A percentile compares a stretch with the other conserved stretches of the same genome.
phyloP scores from a whole-genome alignment of 2,888 invertebrate species.

The Vannuccia rotundouncinata region DNA sequence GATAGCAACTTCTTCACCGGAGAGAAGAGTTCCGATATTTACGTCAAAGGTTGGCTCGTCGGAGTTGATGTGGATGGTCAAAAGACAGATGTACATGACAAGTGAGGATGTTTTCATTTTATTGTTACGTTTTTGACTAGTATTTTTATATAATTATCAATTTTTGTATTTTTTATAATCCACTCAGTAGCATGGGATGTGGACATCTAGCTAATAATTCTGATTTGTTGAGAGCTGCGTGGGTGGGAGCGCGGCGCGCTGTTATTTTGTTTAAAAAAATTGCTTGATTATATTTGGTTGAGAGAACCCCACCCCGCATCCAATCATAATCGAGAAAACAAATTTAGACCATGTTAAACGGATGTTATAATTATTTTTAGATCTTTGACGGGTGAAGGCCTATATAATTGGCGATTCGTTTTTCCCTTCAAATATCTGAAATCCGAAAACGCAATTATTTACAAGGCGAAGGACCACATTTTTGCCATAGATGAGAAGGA shows the following conservation, averaged over 20 bases:
- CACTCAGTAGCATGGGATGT: too few species aligned
- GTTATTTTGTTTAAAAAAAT: too few species aligned
- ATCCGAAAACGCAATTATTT: constrained; percentile 66
- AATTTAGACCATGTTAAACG: too few species aligned
- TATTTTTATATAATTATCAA: too few species aligned
- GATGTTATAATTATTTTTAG: constrained; percentile 43
- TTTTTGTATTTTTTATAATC: too few species aligned
- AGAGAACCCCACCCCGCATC: too few species aligned
- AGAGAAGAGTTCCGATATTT: constrained; percentile 40
- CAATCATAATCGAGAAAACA: too few species aligned
- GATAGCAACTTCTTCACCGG: constrained; percentile 40
- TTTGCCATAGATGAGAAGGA: constrained; percentile 70
- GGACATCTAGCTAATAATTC: too few species aligned
- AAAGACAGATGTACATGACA: constrained; percentile 46
- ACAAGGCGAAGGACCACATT: constrained; percentile 60
- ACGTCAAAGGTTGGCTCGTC: constrained; percentile 39
- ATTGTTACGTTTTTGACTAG: constrained; percentile 22
- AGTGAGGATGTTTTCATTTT: constrained; percentile 40
- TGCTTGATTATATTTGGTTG: too few species aligned
- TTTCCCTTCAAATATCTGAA: constrained; percentile 68
- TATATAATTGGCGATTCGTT: constrained; percentile 79
- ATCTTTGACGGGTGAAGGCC: constrained; percentile 67
- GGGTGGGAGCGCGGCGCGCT: too few species aligned
- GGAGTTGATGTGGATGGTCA: constrained; percentile 44
- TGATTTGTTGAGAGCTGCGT: too few species aligned